Conservation (phyloP, 2,797 vertebrate genomes). For the Sus cebifrons region DNA sequence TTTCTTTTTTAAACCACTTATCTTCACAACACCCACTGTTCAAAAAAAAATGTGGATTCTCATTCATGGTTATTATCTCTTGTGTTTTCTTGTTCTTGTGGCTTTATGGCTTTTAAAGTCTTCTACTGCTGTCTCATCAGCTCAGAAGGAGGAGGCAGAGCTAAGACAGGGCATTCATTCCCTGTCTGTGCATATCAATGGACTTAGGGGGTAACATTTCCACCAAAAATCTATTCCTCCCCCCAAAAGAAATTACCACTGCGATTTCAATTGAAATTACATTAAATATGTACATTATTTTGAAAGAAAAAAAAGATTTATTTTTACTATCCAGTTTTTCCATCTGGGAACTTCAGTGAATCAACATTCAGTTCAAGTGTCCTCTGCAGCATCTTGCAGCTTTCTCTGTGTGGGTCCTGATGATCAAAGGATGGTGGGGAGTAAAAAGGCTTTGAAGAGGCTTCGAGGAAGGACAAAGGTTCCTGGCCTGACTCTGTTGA, state of each 20-base stretch:
- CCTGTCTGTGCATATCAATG: not conserved
- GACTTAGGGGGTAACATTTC: not conserved
- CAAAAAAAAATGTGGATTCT: not conserved
- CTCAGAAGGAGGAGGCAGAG: not conserved
- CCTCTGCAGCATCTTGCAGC: not conserved
- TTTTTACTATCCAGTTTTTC: not conserved
- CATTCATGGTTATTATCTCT: not conserved
- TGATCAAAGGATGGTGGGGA: not conserved
- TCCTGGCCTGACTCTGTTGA: not conserved
- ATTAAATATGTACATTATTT: constrained; percentile 1
- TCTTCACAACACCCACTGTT: not conserved
- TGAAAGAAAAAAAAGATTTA: not conserved
- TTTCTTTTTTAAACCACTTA: not conserved
- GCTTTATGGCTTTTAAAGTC: not conserved
- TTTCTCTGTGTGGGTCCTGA: not conserved
- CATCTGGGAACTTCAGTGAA: not conserved
- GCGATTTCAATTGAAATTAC: constrained; percentile 1
- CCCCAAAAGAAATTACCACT: not conserved
- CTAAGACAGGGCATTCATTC: not conserved
- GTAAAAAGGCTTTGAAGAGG: not conserved
- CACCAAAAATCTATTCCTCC: not conserved
- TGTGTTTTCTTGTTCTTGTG: not conserved
- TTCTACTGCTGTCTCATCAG: not conserved
- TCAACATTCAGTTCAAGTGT: not conserved
- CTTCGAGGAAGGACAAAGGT: constrained; percentile 14